phyloP scores from a whole-genome alignment of 2,888 invertebrate genomes.

The Phengaris alcon region DNA sequence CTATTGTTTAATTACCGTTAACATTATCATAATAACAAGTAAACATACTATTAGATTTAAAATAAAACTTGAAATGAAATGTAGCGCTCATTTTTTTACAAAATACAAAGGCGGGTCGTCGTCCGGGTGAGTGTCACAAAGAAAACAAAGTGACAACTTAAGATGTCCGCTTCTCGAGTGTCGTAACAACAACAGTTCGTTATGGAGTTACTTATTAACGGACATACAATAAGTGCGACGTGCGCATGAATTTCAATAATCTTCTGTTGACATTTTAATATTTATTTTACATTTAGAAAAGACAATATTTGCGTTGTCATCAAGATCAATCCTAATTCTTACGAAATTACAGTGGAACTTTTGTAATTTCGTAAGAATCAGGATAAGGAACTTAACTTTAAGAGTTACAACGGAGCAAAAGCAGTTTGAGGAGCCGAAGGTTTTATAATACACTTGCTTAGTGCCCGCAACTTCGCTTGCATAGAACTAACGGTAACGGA shows the following conservation, averaged over 20 bases:
- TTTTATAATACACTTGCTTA: no score
- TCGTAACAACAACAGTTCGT: conserved; percentile 71
- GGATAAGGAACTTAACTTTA: no score
- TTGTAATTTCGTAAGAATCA: no score
- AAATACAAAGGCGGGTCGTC: conserved; percentile 54
- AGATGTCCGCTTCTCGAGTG: conserved; percentile 65
- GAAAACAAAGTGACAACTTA: conserved; percentile 73
- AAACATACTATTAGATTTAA: no score
- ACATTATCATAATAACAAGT: neutral
- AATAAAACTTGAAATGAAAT: no score
- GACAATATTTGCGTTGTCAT: neutral
- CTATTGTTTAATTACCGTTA: neutral
- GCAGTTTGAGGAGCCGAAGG: no score
- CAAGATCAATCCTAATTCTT: conserved; percentile 7
- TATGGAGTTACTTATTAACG: conserved; percentile 46
- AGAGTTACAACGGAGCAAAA: no score
- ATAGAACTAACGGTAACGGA: no score
- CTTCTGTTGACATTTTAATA: neutral
- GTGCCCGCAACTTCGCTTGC: no score
- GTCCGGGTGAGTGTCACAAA: conserved; percentile 64
- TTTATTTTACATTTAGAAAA: neutral
- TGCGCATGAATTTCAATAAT: neutral
- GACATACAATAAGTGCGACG: conserved; percentile 35
- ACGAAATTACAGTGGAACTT: neutral
- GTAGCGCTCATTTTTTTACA: neutral